Evolutionary conservation across 2,797 vertebrate species (phyloP).

Genomic region (Sparidentex hasta): DNA sequence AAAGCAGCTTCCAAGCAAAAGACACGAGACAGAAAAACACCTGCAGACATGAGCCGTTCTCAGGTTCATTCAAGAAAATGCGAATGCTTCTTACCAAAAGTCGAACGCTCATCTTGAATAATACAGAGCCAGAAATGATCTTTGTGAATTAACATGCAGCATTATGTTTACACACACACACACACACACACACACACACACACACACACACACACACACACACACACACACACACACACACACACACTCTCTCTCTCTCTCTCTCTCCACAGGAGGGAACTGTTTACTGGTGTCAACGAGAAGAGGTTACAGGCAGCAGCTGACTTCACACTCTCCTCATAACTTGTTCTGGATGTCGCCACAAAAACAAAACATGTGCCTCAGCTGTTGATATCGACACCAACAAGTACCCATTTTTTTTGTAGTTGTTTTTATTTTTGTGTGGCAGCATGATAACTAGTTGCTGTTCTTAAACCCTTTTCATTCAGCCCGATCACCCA

Average conservation of each 20-base stretch:
- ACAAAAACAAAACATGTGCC: neutral
- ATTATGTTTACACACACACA: neutral
- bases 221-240: no score
- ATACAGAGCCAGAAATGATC: no score
- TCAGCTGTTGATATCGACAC: neutral
- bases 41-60: neutral
- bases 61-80: neutral
- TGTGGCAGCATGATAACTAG: neutral
- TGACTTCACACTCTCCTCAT: neutral
- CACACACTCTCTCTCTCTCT: neutral
- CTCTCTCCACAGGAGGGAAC: conserved; percentile 35
- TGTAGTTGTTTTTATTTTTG: no score
- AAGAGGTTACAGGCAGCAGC: neutral
- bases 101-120: neutral
- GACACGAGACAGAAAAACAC: neutral
- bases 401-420: neutral
- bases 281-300: conserved; percentile 7
- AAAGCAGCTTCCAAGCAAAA: neutral
- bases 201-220: neutral
- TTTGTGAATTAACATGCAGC: neutral
- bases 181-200: no score
- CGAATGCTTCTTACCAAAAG: neutral
- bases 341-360: no score
- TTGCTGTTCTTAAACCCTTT: neutral
- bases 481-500: no score